Conservation (phyloP, 2,797 vertebrate species). For the Dipus sagitta region DNA sequence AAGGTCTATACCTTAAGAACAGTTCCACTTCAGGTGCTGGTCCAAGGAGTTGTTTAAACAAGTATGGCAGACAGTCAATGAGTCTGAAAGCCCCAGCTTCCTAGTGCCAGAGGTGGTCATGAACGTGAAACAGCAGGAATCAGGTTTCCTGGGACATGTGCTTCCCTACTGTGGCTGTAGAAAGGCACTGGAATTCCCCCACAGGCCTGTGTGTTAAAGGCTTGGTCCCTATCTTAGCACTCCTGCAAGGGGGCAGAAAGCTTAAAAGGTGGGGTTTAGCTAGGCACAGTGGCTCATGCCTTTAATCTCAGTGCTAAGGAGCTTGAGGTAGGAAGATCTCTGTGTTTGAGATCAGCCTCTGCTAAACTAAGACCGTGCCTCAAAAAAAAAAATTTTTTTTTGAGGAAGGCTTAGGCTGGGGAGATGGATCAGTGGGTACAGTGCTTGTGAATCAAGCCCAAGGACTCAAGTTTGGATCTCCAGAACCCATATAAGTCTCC, state of each 20-base stretch:
- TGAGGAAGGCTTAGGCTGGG: too few relatives aligned
- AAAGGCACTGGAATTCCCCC: background rate
- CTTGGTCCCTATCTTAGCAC: background rate
- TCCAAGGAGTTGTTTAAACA: background rate
- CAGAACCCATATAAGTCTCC: too few relatives aligned
- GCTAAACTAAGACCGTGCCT: too few relatives aligned
- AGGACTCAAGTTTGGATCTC: too few relatives aligned
- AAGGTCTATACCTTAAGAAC: background rate
- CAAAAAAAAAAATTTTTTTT: too few relatives aligned
- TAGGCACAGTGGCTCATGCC: too few relatives aligned
- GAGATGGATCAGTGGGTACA: too few relatives aligned
- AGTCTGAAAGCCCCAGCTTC: background rate
- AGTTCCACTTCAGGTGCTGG: background rate
- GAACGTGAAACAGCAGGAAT: background rate
- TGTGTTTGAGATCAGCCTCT: too few relatives aligned
- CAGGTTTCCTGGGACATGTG: background rate
- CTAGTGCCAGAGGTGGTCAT: background rate
- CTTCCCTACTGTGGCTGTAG: background rate
- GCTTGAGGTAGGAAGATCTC: too few relatives aligned
- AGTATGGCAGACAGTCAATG: background rate
- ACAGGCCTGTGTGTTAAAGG: background rate
- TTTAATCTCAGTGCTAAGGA: too few relatives aligned
- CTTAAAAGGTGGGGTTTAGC: background rate
- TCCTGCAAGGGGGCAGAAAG: background rate
- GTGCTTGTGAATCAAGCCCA: too few relatives aligned